These are phyloP conservation scores for Lordiphosa fenestrarum DNA, from an alignment of 2,888 invertebrate species.

Conservation along the genomic window DNA sequence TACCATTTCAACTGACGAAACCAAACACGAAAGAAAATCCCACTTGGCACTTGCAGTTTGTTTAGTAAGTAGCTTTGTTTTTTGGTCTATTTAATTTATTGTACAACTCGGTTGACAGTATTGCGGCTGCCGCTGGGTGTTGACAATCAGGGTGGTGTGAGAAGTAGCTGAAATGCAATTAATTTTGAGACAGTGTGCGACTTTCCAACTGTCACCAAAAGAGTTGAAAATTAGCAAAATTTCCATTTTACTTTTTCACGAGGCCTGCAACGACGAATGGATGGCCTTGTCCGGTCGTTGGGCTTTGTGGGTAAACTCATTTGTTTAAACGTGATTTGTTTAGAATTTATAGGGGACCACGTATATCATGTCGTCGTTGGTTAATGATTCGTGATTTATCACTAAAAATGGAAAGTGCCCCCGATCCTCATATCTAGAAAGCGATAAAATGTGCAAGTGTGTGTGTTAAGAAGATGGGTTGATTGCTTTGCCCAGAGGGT, in stretches of 20 bases:
- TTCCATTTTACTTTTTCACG: background rate
- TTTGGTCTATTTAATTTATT: constrained; percentile 53
- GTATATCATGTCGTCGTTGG: constrained; percentile 38
- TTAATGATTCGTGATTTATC: constrained; percentile 60
- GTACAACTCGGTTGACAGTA: constrained; percentile 20
- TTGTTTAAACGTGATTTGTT: constrained; percentile 52
- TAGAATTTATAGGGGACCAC: constrained; percentile 47
- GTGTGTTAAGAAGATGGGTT: too few species aligned
- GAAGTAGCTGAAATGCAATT: constrained; percentile 12
- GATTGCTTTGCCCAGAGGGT: too few species aligned
- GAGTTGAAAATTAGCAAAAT: constrained; percentile 1
- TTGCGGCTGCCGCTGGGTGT: background rate
- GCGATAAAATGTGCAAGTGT: too few species aligned
- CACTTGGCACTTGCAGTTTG: constrained; percentile 3
- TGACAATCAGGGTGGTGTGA: constrained; percentile 1
- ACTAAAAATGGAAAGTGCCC: constrained; percentile 10
- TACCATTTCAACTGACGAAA: constrained; percentile 55
- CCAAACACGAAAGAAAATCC: constrained; percentile 16
- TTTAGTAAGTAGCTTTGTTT: constrained; percentile 12
- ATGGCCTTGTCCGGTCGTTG: constrained; percentile 46
- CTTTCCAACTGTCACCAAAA: constrained; percentile 39
- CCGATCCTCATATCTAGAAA: too few species aligned
- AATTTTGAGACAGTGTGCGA: constrained; percentile 19
- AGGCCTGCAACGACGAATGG: constrained; percentile 15
- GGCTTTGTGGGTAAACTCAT: constrained; percentile 13